Percentiles rank a stretch among this genome's conserved stretches.
phyloP scores from a whole-genome alignment of 2,888 invertebrate genomes.

The Mythimna ferrago region DNA sequence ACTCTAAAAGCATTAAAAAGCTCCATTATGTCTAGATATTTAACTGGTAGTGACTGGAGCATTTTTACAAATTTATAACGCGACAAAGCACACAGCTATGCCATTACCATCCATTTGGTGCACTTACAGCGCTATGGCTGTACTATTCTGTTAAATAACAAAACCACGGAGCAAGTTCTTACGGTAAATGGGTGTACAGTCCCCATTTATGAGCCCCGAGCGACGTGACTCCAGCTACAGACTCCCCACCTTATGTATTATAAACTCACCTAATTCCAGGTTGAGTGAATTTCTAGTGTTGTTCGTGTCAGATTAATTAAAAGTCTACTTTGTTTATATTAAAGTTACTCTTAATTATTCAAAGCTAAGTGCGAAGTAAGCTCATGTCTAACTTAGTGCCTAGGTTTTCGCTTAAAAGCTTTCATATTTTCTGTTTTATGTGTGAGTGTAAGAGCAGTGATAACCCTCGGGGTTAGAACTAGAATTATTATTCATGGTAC shows the following conservation, averaged over 20 bases:
- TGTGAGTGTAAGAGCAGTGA: constrained; percentile 38
- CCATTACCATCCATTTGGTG: constrained; percentile 75
- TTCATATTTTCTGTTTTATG: constrained; percentile 53
- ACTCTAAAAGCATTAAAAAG: background rate
- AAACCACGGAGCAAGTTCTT: constrained; percentile 64
- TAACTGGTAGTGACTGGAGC: constrained; percentile 2
- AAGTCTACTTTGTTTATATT: constrained; percentile 63
- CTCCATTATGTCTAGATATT: constrained; percentile 11
- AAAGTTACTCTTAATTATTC: constrained; percentile 63
- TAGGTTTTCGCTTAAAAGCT: constrained; percentile 56
- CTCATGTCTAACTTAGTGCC: constrained; percentile 48
- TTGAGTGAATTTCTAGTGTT: constrained; percentile 66
- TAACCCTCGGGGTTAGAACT: constrained; percentile 28
- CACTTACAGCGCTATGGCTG: constrained; percentile 68
- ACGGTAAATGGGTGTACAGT: constrained; percentile 58
- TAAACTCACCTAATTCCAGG: constrained; percentile 68
- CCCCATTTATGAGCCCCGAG: constrained; percentile 66
- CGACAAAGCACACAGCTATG: constrained; percentile 57
- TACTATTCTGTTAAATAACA: constrained; percentile 71
- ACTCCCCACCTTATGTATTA: constrained; percentile 58
- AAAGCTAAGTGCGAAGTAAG: constrained; percentile 64
- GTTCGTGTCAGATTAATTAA: constrained; percentile 63
- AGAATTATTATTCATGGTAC: constrained; percentile 22
- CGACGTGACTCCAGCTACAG: constrained; percentile 60
- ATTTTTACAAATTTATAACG: constrained; percentile 67